Conservation (phyloP, 2,113 vertebrate species). For the Puma concolor region DNA sequence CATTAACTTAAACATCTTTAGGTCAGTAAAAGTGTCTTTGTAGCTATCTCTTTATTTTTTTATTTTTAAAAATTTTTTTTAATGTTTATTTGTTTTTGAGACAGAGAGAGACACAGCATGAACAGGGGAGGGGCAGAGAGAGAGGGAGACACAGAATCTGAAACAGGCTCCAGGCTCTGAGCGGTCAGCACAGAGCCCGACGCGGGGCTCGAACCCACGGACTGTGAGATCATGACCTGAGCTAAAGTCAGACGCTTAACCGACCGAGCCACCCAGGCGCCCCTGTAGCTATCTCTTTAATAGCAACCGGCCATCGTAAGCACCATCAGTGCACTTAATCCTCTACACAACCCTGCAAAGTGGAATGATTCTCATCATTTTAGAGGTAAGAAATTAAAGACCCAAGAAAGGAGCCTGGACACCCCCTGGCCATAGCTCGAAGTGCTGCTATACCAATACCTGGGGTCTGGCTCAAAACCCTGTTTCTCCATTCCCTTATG, state of each 20-base stretch:
- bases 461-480: neutral
- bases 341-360: neutral
- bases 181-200: too few relatives aligned
- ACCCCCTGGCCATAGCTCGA: neutral
- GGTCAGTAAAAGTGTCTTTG: neutral
- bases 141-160: too few relatives aligned
- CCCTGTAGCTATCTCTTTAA: neutral
- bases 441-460: neutral
- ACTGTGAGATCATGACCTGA: too few relatives aligned
- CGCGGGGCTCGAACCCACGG: too few relatives aligned
- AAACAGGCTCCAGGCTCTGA: too few relatives aligned
- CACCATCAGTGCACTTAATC: neutral
- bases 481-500: neutral
- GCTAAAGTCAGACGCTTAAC: too few relatives aligned
- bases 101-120: too few relatives aligned
- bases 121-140: too few relatives aligned
- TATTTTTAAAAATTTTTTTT: too few relatives aligned
- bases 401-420: neutral
- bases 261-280: too few relatives aligned
- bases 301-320: neutral
- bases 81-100: too few relatives aligned
- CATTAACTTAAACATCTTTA: conserved; percentile 32
- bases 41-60: neutral
- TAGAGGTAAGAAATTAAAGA: neutral
- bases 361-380: neutral